Conservation (phyloP, 2,888 invertebrate species). For the Ligdia adustata region DNA sequence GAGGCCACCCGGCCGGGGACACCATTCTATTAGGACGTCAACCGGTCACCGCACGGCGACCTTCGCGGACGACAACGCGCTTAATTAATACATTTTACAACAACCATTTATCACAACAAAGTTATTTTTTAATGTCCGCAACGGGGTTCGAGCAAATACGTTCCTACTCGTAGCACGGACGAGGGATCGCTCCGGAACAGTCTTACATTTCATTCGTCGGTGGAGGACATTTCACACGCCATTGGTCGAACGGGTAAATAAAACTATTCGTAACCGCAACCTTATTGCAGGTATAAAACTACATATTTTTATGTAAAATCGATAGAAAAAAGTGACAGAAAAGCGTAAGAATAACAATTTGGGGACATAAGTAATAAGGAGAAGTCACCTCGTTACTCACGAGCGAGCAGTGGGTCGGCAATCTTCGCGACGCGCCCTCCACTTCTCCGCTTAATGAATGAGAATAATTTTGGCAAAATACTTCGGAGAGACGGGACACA, state of each 20-base stretch:
- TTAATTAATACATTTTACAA: conserved; percentile 39
- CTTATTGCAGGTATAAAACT: conserved; percentile 44
- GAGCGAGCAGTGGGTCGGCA: conserved; percentile 79
- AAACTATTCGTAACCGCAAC: conserved; percentile 38
- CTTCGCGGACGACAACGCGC: conserved; percentile 31
- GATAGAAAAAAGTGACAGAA: conserved; percentile 53
- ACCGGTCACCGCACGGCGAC: conserved; percentile 49
- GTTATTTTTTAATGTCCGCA: conserved; percentile 22
- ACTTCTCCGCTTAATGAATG: conserved; percentile 82
- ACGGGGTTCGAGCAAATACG: conserved; percentile 18
- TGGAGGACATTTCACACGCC: conserved; percentile 33
- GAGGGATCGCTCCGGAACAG: conserved; percentile 17
- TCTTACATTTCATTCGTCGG: conserved; percentile 29
- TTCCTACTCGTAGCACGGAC: no score
- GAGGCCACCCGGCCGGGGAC: conserved; percentile 61
- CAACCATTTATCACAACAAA: conserved; percentile 29
- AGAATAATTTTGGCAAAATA: conserved; percentile 83
- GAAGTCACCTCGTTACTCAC: conserved; percentile 82
- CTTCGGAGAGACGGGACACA: conserved; percentile 81
- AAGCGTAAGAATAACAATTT: conserved; percentile 77
- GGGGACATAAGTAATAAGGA: conserved; percentile 79
- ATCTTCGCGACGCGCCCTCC: conserved; percentile 77
- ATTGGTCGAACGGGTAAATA: conserved; percentile 36
- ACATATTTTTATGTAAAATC: conserved; percentile 52
- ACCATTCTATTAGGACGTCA: conserved; percentile 61